A percentile compares a stretch with the other conserved stretches of the same genome.
Conservation (phyloP, 1,140 invertebrate genomes). For the Aculops lycopersici region DNA sequence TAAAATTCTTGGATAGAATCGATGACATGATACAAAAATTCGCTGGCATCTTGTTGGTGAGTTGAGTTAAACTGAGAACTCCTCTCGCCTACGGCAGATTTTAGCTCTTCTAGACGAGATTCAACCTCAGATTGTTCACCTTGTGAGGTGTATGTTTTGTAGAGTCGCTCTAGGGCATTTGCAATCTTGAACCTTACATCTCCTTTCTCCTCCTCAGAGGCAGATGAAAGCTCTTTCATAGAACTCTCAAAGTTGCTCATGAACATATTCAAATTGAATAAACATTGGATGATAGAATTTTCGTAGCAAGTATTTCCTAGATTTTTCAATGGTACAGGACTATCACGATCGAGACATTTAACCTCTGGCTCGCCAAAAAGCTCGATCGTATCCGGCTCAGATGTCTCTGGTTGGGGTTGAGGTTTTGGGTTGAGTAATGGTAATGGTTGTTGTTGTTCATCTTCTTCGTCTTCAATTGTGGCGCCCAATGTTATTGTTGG, state of each 20-base stretch:
- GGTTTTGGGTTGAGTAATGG: too few species aligned
- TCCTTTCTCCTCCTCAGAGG: background rate
- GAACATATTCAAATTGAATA: conserved; percentile 4
- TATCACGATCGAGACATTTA: too few species aligned
- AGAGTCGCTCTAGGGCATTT: background rate
- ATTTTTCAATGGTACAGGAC: conserved; percentile 17
- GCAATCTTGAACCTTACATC: background rate
- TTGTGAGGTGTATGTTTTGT: too few species aligned
- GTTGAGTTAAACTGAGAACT: background rate
- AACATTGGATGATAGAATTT: conserved; percentile 25
- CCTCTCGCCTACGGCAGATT: background rate
- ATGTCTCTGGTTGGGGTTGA: too few species aligned
- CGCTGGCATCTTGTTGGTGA: conserved; percentile 4
- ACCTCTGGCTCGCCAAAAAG: too few species aligned
- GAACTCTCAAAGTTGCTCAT: background rate
- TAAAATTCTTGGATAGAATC: conserved; percentile 1
- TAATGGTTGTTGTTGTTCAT: too few species aligned
- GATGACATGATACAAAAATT: conserved; percentile 2
- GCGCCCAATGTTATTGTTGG: too few species aligned
- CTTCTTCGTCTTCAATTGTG: too few species aligned
- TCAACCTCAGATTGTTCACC: too few species aligned
- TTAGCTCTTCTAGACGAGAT: background rate
- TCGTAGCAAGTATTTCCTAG: conserved; percentile 22
- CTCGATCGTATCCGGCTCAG: too few species aligned
- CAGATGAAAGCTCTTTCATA: background rate